Conservation (phyloP, 2,113 vertebrate species). For the Oceanodroma tethys region DNA sequence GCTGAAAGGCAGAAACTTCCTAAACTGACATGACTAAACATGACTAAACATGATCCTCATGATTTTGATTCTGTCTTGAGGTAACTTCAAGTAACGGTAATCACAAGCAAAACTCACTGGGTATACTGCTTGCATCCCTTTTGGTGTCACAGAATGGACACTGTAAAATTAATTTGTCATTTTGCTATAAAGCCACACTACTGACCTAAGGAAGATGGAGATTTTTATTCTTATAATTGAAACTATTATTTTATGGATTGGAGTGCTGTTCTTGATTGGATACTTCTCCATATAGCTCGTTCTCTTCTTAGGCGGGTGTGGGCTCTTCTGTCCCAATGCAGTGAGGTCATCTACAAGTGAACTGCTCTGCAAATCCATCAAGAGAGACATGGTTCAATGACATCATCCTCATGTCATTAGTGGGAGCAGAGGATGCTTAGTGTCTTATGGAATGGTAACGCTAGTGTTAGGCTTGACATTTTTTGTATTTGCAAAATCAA, state of each 20-base stretch:
- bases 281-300: not conserved
- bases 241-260: not conserved
- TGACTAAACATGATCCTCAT: not conserved
- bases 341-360: not conserved
- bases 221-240: not conserved
- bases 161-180: not conserved
- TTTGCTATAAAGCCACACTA: not conserved
- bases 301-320: fast-evolving
- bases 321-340: not conserved
- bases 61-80: not conserved
- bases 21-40: not conserved
- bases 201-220: not conserved
- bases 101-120: not conserved
- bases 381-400: not conserved
- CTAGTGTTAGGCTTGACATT: not conserved
- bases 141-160: not conserved
- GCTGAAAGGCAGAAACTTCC: not conserved
- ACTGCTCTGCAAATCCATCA: not conserved
- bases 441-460: not conserved
- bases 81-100: not conserved
- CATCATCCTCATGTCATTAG: not conserved
- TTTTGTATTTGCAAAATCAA: not conserved
- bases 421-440: too few relatives aligned
- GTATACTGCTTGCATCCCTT: not conserved
- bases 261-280: not conserved